Percentiles rank a stretch among this genome's conserved stretches.
These are phyloP conservation scores for Petrocephalus sullivani DNA, from an alignment of 2,797 vertebrate species.

Conservation along the genomic window DNA sequence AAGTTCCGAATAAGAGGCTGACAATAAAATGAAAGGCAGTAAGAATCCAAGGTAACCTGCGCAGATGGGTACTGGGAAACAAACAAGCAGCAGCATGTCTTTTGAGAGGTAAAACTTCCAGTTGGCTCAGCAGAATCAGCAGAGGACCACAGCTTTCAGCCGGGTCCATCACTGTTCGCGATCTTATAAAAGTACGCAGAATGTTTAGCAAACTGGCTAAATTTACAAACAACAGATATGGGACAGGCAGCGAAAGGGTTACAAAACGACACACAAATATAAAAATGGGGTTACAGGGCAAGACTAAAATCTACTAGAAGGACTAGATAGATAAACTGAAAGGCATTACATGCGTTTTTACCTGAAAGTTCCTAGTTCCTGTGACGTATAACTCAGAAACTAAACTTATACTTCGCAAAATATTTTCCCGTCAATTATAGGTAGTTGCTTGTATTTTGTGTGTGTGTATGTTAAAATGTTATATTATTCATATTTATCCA, in stretches of 20 bases:
- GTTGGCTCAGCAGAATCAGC: background rate
- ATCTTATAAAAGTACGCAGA: background rate
- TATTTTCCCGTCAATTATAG: background rate
- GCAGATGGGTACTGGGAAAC: background rate
- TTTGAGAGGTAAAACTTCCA: background rate
- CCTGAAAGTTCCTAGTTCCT: background rate
- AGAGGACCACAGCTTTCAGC: background rate
- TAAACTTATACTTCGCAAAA: background rate
- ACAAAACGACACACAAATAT: background rate
- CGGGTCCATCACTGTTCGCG: background rate
- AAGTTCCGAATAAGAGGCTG: background rate
- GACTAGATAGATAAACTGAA: background rate
- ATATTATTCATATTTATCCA: background rate
- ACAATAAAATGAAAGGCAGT: background rate
- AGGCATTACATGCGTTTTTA: background rate
- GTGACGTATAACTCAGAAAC: background rate
- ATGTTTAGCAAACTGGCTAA: background rate
- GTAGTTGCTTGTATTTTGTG: background rate
- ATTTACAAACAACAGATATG: background rate
- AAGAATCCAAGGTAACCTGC: background rate
- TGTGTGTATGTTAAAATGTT: background rate
- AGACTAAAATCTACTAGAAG: background rate
- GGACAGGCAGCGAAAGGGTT: background rate
- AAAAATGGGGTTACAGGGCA: background rate
- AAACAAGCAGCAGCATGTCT: background rate